These are phyloP conservation scores for Callitettix versicolor DNA, from an alignment of 1,140 invertebrate species.

Conservation along the genomic window DNA sequence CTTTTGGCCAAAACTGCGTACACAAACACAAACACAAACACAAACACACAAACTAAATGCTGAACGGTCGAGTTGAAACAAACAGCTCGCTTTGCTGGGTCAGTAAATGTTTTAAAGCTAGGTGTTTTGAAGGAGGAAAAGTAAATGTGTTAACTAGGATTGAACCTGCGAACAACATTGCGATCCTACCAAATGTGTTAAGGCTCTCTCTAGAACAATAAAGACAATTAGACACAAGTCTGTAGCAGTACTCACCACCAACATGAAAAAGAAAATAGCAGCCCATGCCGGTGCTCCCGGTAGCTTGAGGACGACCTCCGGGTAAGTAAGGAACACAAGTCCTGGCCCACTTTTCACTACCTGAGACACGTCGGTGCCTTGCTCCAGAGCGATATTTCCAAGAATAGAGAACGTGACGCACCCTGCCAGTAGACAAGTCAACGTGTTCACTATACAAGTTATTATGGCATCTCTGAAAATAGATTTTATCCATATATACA, in stretches of 20 bases:
- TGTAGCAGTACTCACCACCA: conserved; percentile 45
- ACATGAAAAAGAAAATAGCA: conserved; percentile 51
- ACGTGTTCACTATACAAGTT: conserved; percentile 52
- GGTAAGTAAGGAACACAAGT: conserved; percentile 55
- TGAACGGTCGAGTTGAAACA: too few species aligned
- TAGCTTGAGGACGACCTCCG: conserved; percentile 51
- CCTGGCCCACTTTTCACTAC: conserved; percentile 54
- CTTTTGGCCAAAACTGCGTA: too few species aligned
- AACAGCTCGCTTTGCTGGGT: too few species aligned
- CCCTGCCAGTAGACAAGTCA: conserved; percentile 50
- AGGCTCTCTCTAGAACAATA: too few species aligned
- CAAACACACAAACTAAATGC: too few species aligned
- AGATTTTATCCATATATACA: background rate
- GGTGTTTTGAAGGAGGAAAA: too few species aligned
- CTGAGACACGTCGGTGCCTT: conserved; percentile 38
- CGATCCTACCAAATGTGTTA: too few species aligned
- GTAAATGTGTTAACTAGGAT: too few species aligned
- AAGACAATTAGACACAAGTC: too few species aligned
- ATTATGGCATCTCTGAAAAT: conserved; percentile 51
- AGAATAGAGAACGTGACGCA: conserved; percentile 52
- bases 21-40: too few species aligned
- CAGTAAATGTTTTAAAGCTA: too few species aligned
- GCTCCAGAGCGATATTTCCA: conserved; percentile 46
- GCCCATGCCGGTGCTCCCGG: conserved; percentile 52
- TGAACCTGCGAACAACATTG: too few species aligned